A percentile compares a stretch with the other conserved stretches of the same genome.
Evolutionary conservation across 2,888 invertebrate genomes (phyloP).

Genomic region (Ochlodes sylvanus): DNA sequence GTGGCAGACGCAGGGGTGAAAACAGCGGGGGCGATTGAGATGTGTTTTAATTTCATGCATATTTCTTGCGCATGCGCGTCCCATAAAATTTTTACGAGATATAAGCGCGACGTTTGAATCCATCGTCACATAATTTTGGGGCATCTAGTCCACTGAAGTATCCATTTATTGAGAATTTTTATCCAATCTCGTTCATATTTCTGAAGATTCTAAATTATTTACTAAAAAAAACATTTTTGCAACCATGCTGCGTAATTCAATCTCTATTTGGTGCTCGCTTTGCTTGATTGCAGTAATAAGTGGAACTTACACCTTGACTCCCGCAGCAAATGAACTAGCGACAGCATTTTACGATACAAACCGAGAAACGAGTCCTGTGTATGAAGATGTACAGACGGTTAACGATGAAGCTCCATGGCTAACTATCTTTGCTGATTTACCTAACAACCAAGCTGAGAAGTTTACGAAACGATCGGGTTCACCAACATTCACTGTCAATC

Average conservation of each 20-base stretch:
- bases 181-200: background rate
- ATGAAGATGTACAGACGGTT: background rate
- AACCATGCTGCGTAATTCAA: slow-evolving; percentile 13
- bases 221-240: background rate
- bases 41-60: slow-evolving; percentile 31
- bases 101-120: slow-evolving; percentile 32
- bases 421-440: slow-evolving; percentile 1
- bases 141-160: slow-evolving; percentile 16
- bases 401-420: slow-evolving; percentile 13
- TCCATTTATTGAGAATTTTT: slow-evolving; percentile 1
- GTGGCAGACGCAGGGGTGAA: slow-evolving; percentile 6
- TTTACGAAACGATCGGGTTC: slow-evolving; percentile 8
- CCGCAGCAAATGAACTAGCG: slow-evolving; percentile 5
- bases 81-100: slow-evolving; percentile 29
- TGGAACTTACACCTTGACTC: slow-evolving; percentile 9
- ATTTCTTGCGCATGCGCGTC: slow-evolving; percentile 30
- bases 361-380: slow-evolving; percentile 2
- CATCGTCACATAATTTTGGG: slow-evolving; percentile 16
- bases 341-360: slow-evolving; percentile 4
- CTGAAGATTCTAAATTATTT: background rate
- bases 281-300: slow-evolving; percentile 8
- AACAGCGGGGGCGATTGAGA: slow-evolving; percentile 17
- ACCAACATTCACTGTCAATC: slow-evolving; percentile 17
- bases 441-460: background rate
- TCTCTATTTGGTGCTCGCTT: slow-evolving; percentile 6